Percentiles rank a stretch among this genome's conserved stretches.
Conservation (phyloP, 2,113 vertebrate genomes). For the Rousettus leschenaultii region DNA sequence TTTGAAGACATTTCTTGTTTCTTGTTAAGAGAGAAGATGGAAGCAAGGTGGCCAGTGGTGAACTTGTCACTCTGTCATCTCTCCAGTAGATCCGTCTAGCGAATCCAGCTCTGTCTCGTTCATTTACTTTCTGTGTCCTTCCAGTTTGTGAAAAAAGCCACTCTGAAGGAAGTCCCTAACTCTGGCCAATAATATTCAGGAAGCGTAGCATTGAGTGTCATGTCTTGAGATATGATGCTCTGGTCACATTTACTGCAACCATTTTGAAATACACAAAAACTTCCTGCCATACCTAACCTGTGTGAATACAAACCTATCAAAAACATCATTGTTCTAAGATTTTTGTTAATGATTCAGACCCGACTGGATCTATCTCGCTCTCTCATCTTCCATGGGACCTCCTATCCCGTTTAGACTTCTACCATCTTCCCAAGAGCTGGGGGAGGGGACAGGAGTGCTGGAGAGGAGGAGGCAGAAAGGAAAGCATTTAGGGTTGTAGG, state of each 20-base stretch:
- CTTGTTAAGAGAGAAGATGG: not conserved
- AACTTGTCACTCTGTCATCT: not conserved
- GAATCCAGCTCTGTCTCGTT: not conserved
- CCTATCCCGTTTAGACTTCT: not conserved
- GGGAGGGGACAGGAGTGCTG: accelerated
- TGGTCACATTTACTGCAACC: not conserved
- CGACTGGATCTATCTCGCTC: accelerated
- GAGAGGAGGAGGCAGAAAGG: not conserved
- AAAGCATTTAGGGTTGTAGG: not conserved
- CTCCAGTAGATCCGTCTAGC: not conserved
- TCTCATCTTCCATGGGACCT: not conserved
- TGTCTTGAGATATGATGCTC: not conserved
- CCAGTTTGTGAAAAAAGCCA: not conserved
- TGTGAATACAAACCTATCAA: not conserved
- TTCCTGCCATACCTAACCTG: not conserved
- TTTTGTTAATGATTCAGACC: not conserved
- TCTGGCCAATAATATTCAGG: not conserved
- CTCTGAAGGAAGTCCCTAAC: not conserved
- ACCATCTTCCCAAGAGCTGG: not conserved
- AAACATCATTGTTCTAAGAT: not conserved
- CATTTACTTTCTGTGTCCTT: not conserved
- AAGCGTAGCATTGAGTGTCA: not conserved
- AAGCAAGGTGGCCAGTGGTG: not conserved
- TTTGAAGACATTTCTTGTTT: not conserved
- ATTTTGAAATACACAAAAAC: not conserved